Base-by-base conservation (phyloP, 2,888 invertebrate species). In the Pteria penguin region DNA sequence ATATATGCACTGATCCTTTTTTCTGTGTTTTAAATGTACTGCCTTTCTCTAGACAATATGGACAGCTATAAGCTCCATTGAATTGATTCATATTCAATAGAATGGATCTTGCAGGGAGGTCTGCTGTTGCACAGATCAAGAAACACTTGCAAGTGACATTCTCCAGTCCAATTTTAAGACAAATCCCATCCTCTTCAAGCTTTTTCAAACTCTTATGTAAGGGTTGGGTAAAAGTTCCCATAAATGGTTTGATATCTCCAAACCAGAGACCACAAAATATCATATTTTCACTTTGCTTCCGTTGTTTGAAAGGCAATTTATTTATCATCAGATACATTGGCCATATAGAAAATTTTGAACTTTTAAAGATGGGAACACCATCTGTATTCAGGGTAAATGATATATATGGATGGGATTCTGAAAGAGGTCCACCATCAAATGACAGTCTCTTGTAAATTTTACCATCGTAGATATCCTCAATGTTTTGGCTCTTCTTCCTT, bases 51-150 rank as follows among this genome's bases (percentile, higher is more conserved):
- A 72, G 5, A 45, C 79, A 82, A 52, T 70, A 75, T 32, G 36
- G 22, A 61, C 80, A 82, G 54, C 79, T 71, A 69, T 63, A 75
- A 52, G 45, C 18, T 3, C 82, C 79, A 78, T 81, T 81, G 36
- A 79, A 82, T 32, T 82, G 82, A 11, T 54, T 74, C 11, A 33
- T 58, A 32, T 82, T 81, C 45, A 70, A 32, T 8, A 78, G 60
- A 22, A 81, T 4, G 55, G 80, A 75, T 58, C 60, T 75, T n/a
- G 82, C 82, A 31, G 82, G 80, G 27, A 82, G 65, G 52, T 82
- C 80, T 22, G 82, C 82, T 52, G 82, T 78, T 29, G 74, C 79
- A 69, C 79, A 70, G 3, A 81, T 57, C 11, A 82, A 11, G 63
- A 67, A 60, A 18, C 36, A 60, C 54, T 71, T 71, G 33, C 27